phyloP scores from a whole-genome alignment of 2,888 invertebrate species.

The Tryphoninae sp. region DNA sequence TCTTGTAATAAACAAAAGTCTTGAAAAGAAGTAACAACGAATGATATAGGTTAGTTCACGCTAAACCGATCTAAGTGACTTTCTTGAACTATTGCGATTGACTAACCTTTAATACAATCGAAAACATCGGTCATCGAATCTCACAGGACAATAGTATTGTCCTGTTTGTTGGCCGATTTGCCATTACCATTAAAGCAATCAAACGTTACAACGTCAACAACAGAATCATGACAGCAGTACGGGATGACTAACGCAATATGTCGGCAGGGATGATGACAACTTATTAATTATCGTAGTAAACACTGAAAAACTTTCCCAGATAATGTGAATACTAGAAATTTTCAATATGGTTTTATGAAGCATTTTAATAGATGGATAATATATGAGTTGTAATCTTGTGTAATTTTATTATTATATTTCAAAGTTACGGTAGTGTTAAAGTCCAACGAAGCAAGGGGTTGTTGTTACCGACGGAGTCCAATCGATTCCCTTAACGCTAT shows the following conservation, averaged over 20 bases:
- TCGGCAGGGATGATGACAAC: constrained; percentile 31
- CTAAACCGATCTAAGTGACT: constrained; percentile 28
- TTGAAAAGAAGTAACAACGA: constrained; percentile 16
- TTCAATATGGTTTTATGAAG: not conserved
- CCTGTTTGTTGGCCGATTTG: constrained; percentile 31
- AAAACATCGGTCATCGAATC: constrained; percentile 71
- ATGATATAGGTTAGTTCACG: constrained; percentile 60
- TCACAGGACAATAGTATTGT: constrained; percentile 54
- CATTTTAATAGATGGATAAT: not conserved
- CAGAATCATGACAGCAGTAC: constrained; percentile 59
- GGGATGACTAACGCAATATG: constrained; percentile 57
- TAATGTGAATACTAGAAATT: not conserved
- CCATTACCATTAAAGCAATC: constrained; percentile 26
- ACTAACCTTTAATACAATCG: constrained; percentile 69
- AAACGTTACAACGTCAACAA: constrained; percentile 35
- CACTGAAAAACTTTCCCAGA: constrained; percentile 6
- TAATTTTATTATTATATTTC: not conserved
- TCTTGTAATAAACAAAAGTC: constrained; percentile 4
- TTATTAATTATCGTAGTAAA: constrained; percentile 31
- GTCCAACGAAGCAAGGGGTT: too few relatives aligned
- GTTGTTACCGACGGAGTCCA: too few relatives aligned
- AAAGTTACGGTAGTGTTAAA: not conserved
- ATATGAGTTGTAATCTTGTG: not conserved
- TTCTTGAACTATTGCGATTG: constrained; percentile 37
- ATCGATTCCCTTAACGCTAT: too few relatives aligned